These are phyloP conservation scores for Epinotia demarniana DNA, from an alignment of 2,888 invertebrate species.

Conservation along the genomic window DNA sequence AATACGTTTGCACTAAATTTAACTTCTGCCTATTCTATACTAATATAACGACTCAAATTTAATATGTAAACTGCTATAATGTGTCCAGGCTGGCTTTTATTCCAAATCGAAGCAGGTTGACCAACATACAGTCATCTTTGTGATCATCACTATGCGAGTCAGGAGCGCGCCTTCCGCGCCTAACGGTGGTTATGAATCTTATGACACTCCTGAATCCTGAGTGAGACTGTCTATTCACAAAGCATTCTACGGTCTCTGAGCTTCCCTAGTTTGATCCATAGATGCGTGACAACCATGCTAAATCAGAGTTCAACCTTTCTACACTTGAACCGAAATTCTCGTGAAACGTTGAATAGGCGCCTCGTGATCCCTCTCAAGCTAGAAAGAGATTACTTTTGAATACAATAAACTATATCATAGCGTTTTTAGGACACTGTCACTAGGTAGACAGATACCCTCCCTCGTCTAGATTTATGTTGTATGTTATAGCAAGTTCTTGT, in stretches of 20 bases:
- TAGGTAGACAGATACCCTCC: too few relatives aligned
- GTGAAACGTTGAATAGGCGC: neutral
- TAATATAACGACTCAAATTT: too few relatives aligned
- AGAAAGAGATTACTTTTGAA: neutral
- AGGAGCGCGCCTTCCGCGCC: constrained; percentile 40
- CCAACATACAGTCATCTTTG: constrained; percentile 38
- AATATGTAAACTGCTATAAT: too few relatives aligned
- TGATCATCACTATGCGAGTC: constrained; percentile 39
- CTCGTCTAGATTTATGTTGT: too few relatives aligned
- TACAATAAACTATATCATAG: neutral
- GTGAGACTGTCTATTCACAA: constrained; percentile 3
- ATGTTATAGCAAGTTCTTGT: too few relatives aligned
- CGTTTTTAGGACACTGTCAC: too few relatives aligned
- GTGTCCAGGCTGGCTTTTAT: too few relatives aligned
- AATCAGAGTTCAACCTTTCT: neutral
- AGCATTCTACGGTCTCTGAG: neutral
- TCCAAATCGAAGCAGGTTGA: constrained; percentile 18
- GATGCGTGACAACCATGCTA: neutral
- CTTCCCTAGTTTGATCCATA: neutral
- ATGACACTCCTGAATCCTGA: constrained; percentile 43
- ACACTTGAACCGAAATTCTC: neutral
- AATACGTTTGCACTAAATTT: too few relatives aligned
- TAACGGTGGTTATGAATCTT: constrained; percentile 44
- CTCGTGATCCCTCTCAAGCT: neutral
- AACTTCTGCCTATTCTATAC: too few relatives aligned